Evolutionary conservation across 30 jellyfish, hydroid and myxozoan species (phyloP), one percentile per base, ranked within the genome.

Genomic region (Hydractinia echinata): DNA sequence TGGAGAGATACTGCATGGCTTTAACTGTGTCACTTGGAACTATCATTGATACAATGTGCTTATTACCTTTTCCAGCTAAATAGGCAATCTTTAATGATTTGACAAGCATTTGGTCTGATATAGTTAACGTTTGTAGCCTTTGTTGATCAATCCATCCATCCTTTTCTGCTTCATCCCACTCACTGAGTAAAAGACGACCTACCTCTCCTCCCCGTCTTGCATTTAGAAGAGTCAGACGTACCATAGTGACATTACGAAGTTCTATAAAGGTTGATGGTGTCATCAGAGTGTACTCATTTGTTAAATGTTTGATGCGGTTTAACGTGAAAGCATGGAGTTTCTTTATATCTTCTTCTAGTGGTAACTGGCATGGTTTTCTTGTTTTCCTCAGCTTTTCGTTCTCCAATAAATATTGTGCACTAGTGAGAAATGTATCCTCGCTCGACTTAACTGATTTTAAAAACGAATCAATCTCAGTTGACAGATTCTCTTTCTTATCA

Each of bases 81-180:
- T 64, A 64, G 19, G 39, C 74, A 64, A 64, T 64, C 4, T 64
- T 64, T 51, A 64, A n/a, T 13, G 74, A 64, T 44, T 64, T 51
- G 39, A 64, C 74, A 64, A 64, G 74, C 74, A 64, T 64, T 64
- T 4, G 19, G 74, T 64, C 74, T 4, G 51, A 44, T 64, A n/a
- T 4, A 64, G 19, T 51, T 64, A 64, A 51, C 51, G 19, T 64
- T 64, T 13, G 74, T 51, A 64, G 74, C 19, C 74, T 44, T 64
- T 64, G 74, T 51, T 64, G 74, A 64, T 64, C 74, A 64, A 64
- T 64, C 74, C 74, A 64, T n/a, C 74, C 74, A 64, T 64, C 74
- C 19, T 64, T 64, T 13, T 64, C 39, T 64, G 74, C 74, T 64
- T 64, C 74, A 7, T 64, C 39, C 74, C 74, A 64, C 10, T 64